Evolutionary conservation across 2,797 vertebrate genomes (phyloP), one percentile per base, ranked within the genome.

Genomic region (Falco peregrinus): DNA sequence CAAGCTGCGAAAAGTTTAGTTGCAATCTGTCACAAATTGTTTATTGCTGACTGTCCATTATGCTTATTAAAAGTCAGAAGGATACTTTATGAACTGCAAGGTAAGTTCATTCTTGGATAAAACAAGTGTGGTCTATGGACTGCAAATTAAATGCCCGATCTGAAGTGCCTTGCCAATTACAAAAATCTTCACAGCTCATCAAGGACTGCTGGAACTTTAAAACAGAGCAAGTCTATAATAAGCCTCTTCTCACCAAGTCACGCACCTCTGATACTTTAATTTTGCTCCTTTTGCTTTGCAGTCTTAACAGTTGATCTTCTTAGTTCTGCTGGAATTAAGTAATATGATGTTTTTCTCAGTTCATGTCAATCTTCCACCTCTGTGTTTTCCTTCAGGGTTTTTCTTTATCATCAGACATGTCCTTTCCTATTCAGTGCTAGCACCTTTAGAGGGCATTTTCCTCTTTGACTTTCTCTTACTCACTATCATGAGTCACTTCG

Each of bases 41-140:
- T 96, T 80, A 39, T 77, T 4, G 17, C 83, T 90, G 33, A n/a
- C 74, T 92, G 29, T 65, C 67, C 67, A 2, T 94, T 73, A 64
- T 45, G 90, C 24, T 89, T 65, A 79, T 86, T 95, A 53, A 84
- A 37, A 65, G 21, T 71, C 59, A 35, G 47, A 63, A 70, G 50
- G 85, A 39, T 79, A 17, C 53, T 78, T 63, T 60, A 21, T 63
- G 56, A 25, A 2, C 65, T 73, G 31, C 54, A 60, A 84, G 78
- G 93, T 92, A 84, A 94, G 64, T 96, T 92, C 89, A 56, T 87
- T 90, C 77, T 70, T 87, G 28, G 63, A 57, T 87, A 53, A 91
- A 95, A 64, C 35, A 76, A 28, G 19, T 60, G 5, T 9, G 70
- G 33, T 29, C 60, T 79, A 1, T 16, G 88, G 63, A 50, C 33